Base-by-base conservation (phyloP, 2,797 vertebrate species). In the Chromis chromis region DNA sequence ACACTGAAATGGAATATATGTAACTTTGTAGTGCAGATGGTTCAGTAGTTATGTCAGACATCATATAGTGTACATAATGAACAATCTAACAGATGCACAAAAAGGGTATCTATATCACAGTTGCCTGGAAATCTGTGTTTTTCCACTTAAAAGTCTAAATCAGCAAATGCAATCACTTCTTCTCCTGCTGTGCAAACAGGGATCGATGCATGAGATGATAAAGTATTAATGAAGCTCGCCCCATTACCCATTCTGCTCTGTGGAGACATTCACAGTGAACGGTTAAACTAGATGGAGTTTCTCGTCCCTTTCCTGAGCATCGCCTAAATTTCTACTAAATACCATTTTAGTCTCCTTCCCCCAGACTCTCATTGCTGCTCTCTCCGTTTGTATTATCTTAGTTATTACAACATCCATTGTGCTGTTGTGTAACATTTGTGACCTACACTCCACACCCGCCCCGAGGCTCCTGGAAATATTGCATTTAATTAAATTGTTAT, bases 401-500 rank as follows among this genome's bases (percentile, higher is more conserved):
- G 65, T 42, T 31, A 55, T 66, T 64, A 57, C 24, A 17, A 4
- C 71, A 64, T 63, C 68, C 52, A 65, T 67, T 46, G 33, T 21
- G 1, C 65, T 70, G 36, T 33, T 71, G 73, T 71, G 64, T 42
- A 86, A 85, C 22, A 52, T 10, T 61, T 39, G 75, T 65, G 58
- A 73, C 62, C 65, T 57, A 3, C 11, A 65, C 14, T 63, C 1
- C 10, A 71, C 56, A 67, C 42, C 22, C 53, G 4, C 65, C 69
- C 53, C 13, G n/a, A 53, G 68, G 77, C 79, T 63, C 48, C 46
- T 74, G 69, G 28, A 86, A 70, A 79, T 57, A 81, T 63, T 70
- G 63, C 83, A 62, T 72, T 86, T 78, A 78, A 86, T 84, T 83
- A 85, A 87, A 76, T 40, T 1, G 53, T 55, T 81, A 70, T 74